These are phyloP conservation scores for Poicephalus gulielmi DNA, from an alignment of 2,113 vertebrate genomes.

Conservation along the genomic window DNA sequence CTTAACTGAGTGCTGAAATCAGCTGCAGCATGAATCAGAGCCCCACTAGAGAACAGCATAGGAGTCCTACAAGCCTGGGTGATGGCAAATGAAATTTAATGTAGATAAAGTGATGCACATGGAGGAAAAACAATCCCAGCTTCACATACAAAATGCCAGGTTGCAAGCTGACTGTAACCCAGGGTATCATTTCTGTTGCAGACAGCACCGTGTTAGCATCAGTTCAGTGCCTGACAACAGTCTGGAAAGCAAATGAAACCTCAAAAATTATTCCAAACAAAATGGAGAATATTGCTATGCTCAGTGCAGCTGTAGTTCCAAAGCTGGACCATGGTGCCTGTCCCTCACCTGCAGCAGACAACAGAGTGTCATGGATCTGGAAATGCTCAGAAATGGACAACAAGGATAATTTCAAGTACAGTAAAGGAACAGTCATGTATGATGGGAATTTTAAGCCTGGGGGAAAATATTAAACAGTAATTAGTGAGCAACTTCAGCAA, in stretches of 20 bases:
- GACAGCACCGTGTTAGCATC: background rate
- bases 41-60: background rate
- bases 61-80: background rate
- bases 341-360: background rate
- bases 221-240: background rate
- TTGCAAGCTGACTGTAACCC: background rate
- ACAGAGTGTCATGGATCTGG: background rate
- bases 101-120: background rate
- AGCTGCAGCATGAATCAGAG: background rate
- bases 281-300: background rate
- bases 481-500: background rate
- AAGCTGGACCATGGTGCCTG: background rate
- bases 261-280: background rate
- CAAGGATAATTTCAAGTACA: background rate
- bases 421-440: background rate
- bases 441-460: background rate
- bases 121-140: background rate
- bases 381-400: background rate
- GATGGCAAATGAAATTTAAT: background rate
- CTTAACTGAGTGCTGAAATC: background rate
- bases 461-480: background rate
- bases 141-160: background rate
- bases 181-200: background rate
- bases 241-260: background rate
- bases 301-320: background rate